Conservation (phyloP, 2,797 vertebrate genomes). For the Tapera naevia region DNA sequence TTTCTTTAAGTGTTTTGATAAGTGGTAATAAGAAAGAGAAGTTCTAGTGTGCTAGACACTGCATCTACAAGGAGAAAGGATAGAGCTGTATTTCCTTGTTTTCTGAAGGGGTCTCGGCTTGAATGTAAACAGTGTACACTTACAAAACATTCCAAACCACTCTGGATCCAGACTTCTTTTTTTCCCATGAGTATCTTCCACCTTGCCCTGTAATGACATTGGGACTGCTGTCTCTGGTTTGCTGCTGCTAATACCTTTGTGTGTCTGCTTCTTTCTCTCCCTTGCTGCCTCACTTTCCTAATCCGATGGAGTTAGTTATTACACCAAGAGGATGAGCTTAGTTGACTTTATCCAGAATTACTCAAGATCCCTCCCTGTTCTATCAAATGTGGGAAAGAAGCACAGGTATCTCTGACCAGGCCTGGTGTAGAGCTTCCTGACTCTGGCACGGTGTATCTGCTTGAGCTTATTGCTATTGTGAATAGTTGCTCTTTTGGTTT, state of each 20-base stretch:
- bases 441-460: neutral
- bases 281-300: neutral
- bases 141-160: neutral
- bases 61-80: neutral
- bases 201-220: neutral
- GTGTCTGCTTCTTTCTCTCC: neutral
- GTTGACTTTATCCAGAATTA: neutral
- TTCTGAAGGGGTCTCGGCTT: neutral
- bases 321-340: neutral
- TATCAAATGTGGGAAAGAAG: neutral
- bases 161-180: neutral
- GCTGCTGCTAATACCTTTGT: neutral
- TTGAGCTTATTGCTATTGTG: neutral
- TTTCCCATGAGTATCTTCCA: neutral
- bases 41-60: neutral
- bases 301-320: neutral
- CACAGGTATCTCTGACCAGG: neutral
- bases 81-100: neutral
- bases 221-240: neutral
- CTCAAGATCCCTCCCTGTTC: neutral
- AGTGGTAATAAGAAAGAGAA: conserved; percentile 33
- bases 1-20: conserved; percentile 12
- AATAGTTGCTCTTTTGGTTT: neutral
- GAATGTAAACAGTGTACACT: neutral
- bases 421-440: neutral